Base-by-base conservation (phyloP, 2,888 invertebrate genomes). In the Agrochola litura region DNA sequence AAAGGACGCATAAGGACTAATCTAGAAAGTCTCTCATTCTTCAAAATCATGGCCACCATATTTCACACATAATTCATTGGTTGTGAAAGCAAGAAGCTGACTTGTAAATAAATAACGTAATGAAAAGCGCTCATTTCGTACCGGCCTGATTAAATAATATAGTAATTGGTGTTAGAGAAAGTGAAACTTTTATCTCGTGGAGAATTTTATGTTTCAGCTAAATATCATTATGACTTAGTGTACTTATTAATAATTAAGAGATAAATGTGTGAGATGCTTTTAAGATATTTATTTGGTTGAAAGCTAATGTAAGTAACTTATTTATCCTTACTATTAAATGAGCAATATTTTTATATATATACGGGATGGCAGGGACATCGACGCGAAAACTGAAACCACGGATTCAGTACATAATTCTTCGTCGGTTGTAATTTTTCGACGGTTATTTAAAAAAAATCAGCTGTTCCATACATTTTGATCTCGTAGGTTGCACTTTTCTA, bases 91-190 rank as follows among this genome's bases (percentile, higher is more conserved):
- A 91, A 92, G 91, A 90, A 91, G 93, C 90, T 91, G 92, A 91
- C 91, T 92, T 92, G 90, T 92, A 92, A 93, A 93, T 93, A 92
- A 92, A 92, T 92, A 90, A 92, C 84, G 88, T 90, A 92, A 93
- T 92, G 92, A 90, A 93, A 93, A 91, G 89, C 90, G 87, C 84
- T 91, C 86, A 77, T 66, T 84, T 88, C 84, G 79, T 89, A 86
- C 85, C 82, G 71, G 79, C 77, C 81, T 87, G 86, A 89, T 75
- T 83, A 77, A 88, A 88, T 89, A 87, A 86, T 78, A 73, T 82
- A 81, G 85, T 90, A 90, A 91, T 89, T 90, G 81, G 70, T 86
- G 56, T 65, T 74, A 65, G 46, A 60, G 37, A 76, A 78, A 69
- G 67, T 73, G 49, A 61, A 25, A 43, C 19, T 68, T 73, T 66